These are phyloP conservation scores for Benitochromis conjunctus DNA, from an alignment of 2,113 vertebrate species.

Conservation along the genomic window DNA sequence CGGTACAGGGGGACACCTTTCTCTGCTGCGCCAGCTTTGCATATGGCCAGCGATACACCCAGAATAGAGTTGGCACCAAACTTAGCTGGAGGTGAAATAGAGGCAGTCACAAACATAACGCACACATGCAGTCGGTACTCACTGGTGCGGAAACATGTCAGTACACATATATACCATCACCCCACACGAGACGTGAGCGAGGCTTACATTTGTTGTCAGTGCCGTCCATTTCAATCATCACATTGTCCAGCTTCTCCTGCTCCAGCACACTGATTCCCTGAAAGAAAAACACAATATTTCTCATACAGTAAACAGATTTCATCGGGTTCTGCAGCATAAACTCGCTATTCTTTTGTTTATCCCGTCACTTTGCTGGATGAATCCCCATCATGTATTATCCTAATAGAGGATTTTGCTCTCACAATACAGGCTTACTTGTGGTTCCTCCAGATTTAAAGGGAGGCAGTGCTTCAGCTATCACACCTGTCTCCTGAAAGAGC, in stretches of 20 bases:
- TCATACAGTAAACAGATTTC: neutral
- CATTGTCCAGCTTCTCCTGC: constrained; percentile 87
- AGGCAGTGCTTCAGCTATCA: neutral
- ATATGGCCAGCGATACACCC: constrained; percentile 86
- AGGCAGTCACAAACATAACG: constrained; percentile 1
- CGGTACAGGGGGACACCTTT: constrained; percentile 86
- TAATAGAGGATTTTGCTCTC: neutral
- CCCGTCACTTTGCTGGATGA: neutral
- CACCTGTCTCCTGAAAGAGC: neutral
- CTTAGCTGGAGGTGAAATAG: constrained; percentile 73
- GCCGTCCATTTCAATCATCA: constrained; percentile 89
- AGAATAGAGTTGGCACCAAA: constrained; percentile 92
- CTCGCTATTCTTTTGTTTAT: neutral
- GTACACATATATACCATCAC: neutral
- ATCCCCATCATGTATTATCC: neutral
- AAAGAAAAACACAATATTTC: neutral
- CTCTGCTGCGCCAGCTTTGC: constrained; percentile 89
- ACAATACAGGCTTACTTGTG: neutral
- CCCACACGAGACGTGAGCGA: neutral
- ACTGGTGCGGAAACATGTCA: constrained; percentile 13
- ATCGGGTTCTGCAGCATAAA: neutral
- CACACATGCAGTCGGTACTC: neutral
- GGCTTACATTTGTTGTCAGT: constrained; percentile 91
- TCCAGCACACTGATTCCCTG: constrained; percentile 86
- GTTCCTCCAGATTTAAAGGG: neutral